Evolutionary conservation across 2,888 invertebrate species (phyloP), one percentile per base, ranked within the genome.

Genomic region (Cephus pygmeus): DNA sequence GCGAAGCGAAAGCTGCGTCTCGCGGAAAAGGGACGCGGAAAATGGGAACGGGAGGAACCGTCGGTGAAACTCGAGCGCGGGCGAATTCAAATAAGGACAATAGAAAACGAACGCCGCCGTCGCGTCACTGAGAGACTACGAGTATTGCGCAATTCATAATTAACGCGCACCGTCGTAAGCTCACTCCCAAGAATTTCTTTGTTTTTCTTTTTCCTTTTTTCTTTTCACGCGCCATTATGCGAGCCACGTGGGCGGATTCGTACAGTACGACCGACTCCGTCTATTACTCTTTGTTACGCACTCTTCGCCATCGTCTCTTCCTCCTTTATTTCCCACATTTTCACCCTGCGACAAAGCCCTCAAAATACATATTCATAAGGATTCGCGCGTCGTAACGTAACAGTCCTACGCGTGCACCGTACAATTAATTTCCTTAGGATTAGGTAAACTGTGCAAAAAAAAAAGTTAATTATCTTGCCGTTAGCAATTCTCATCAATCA

Each of bases 191-290:
- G 78, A 69, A 35, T 68, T 71, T 36, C 79, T 79, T 73, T 75
- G 75, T 75, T 23, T 33, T 34, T 33, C 15, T 35, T 23, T 74
- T 76, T 76, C 73, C 77, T 78, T 76, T 69, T 76, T 76, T 73
- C 76, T 79, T 76, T 79, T 34, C 79, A 81, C 77, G 73, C 78
- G 77, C 75, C 75, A 77, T 80, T 76, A 77, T 77, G 77, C 81
- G 76, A 79, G 12, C 81, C 81, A 81, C 82, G 77, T 80, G 79
- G 75, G 56, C 56, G 23, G 1, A 23, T 56, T 23, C 56, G 23
- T 56, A 23, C 9, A 23, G 23, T 2, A 23, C 56, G 23, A 1
- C 40, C 40, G 34, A 34, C 75, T 76, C 73, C 77, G 73, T 81
- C 77, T 76, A 75, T 76, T 76, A 76, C 73, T 71, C 12, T 74